Percentiles rank a stretch among this genome's conserved stretches.
Evolutionary conservation across 2,797 vertebrate genomes (phyloP).

Genomic region (Mareca penelope): DNA sequence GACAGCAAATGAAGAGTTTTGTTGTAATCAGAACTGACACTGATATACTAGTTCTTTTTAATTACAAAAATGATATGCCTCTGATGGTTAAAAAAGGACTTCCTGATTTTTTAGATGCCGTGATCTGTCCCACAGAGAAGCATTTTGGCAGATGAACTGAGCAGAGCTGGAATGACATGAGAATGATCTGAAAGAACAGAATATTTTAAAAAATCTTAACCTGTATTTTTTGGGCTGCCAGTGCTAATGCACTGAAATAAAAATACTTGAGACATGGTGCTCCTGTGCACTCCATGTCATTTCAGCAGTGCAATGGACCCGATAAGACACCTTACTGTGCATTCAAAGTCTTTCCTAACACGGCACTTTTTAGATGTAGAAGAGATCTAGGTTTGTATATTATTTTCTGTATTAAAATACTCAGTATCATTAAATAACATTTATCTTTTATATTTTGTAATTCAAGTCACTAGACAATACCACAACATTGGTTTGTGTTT

Average conservation of each 20-base stretch:
- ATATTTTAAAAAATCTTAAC: not conserved
- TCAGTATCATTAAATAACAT: not conserved
- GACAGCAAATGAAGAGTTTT: not conserved
- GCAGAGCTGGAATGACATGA: not conserved
- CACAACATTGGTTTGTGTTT: not conserved
- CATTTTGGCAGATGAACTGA: constrained; percentile 14
- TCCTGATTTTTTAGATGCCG: not conserved
- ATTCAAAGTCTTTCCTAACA: not conserved
- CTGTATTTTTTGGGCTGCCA: not conserved
- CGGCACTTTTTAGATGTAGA: not conserved
- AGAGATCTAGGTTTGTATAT: not conserved
- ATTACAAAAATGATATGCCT: not conserved
- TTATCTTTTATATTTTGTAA: not conserved
- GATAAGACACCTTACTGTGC: not conserved
- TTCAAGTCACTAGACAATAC: not conserved
- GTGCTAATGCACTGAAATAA: not conserved
- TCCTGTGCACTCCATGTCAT: not conserved
- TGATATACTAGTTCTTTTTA: not conserved
- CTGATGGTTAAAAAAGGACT: not conserved
- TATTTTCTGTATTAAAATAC: not conserved
- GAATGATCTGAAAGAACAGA: not conserved
- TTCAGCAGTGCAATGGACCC: not conserved
- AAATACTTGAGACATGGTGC: not conserved
- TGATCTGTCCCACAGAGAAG: not conserved
- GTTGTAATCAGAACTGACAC: not conserved